Base-by-base conservation (phyloP, 1,140 invertebrate species). In the Calephelis virginiensis region DNA sequence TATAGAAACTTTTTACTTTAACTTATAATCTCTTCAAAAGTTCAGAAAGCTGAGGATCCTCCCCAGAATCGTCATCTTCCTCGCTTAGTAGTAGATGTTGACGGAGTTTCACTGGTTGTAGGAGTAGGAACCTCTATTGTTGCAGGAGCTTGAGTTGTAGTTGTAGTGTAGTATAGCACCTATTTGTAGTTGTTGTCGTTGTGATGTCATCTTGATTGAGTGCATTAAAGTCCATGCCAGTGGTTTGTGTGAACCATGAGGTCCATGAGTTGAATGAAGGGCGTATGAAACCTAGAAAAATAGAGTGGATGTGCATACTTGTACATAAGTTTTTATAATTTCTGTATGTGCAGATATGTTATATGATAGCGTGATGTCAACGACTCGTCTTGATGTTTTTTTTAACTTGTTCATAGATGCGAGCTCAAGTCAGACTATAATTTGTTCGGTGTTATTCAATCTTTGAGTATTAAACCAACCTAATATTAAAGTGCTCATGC, bases 161-260 rank as follows among this genome's bases (percentile, higher is more conserved):
- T 63, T 8, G 70, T 43, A 37, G 69, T 12, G n/a, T n/a, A n/a
- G n/a, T n/a, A n/a, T n/a, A n/a, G n/a, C n/a, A n/a, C 38, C 48
- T 14, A 6, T 63, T 45, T 9, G 70, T 69, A 12, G 66, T 67
- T 8, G 64, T 65, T 6, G 69, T 43, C 9, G 70, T 67, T 1
- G 72, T 67, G 46, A 66, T 68, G 10, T 78, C 77, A 9, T 82
- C 77, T 66, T 81, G 74, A 1, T 73, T 62, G 5, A 86, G 61
- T 53, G 77, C 81, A 28, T 86, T 80, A 13, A 89, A 86, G 61
- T 88, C 79, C 17, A 88, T 76, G 1, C 84, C 84, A 46, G 85
- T 71, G 0, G 82, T 50, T 49, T 82, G 53, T 9, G 62, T 66
- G 67, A 82, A 80, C 86, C 86, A 89, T 10, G n/a, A n/a, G n/a